Evolutionary conservation across 2,113 vertebrate genomes (phyloP).

Genomic region (Callionymus lyra): DNA sequence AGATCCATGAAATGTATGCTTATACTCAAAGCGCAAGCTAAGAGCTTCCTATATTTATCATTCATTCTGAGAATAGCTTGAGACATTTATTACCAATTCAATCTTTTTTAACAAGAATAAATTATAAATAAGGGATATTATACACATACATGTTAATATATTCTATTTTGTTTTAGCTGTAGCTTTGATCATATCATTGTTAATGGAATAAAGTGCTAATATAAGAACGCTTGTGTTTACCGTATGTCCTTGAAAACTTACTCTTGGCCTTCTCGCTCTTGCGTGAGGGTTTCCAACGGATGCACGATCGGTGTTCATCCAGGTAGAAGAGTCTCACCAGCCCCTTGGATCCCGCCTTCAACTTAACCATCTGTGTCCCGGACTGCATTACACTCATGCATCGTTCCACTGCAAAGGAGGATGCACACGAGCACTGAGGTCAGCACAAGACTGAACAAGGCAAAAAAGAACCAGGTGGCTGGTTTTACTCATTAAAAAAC

Average conservation of each 20-base stretch:
- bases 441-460: conserved; percentile 18
- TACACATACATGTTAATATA: too few relatives aligned
- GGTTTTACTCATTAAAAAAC: conserved; percentile 29
- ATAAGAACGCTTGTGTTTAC: too few relatives aligned
- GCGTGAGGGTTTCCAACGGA: conserved; percentile 92
- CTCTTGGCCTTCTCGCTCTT: conserved; percentile 98
- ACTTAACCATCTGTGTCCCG: conserved; percentile 98
- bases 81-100: too few relatives aligned
- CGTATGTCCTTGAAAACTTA: conserved; percentile 54
- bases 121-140: too few relatives aligned
- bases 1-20: conserved; percentile 14
- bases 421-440: conserved; percentile 18
- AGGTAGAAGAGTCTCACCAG: conserved; percentile 95
- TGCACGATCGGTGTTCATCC: conserved; percentile 92
- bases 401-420: conserved; percentile 82
- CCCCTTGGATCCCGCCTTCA: conserved; percentile 92
- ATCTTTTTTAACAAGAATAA: too few relatives aligned
- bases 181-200: too few relatives aligned
- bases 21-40: conserved; percentile 6
- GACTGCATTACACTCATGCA: conserved; percentile 99
- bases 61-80: conserved; percentile 11
- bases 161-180: too few relatives aligned
- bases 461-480: conserved; percentile 37
- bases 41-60: conserved; percentile 1
- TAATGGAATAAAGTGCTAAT: too few relatives aligned